A percentile compares a stretch with the other conserved stretches of the same genome.
phyloP scores from a whole-genome alignment of 2,113 vertebrate genomes.

The chimpanzee (Pan troglodytes) region DNA sequence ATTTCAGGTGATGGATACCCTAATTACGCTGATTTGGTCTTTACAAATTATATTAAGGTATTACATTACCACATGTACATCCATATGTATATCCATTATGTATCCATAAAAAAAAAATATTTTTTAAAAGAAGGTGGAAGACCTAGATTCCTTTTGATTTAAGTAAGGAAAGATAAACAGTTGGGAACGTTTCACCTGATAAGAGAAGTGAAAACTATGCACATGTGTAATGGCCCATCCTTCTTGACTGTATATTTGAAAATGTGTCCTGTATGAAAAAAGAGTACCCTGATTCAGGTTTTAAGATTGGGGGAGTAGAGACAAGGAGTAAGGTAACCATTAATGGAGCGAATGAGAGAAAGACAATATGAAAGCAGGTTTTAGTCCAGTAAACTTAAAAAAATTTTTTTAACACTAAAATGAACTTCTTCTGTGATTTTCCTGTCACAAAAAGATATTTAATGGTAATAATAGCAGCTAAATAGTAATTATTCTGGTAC shows the following conservation, averaged over 20 bases:
- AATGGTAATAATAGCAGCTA: neutral
- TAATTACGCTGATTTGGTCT: neutral
- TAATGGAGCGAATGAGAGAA: neutral
- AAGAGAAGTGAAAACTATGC: neutral
- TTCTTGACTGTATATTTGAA: neutral
- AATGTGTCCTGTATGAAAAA: neutral
- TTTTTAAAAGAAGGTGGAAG: neutral
- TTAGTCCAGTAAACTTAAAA: neutral
- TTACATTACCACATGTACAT: neutral
- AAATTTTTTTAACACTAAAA: neutral
- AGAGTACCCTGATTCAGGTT: neutral
- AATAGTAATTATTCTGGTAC: neutral
- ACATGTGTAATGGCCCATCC: neutral
- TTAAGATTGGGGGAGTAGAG: rapidly evolving
- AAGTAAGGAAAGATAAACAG: neutral
- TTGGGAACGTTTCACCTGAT: neutral
- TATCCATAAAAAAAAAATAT: neutral
- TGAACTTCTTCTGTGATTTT: neutral
- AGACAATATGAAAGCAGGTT: neutral
- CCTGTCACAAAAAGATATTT: neutral
- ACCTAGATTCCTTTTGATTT: neutral
- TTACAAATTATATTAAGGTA: neutral
- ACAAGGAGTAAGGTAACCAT: neutral
- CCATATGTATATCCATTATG: neutral
- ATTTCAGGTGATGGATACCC: neutral